A percentile compares a stretch with the other conserved stretches of the same genome.
phyloP scores from a whole-genome alignment of 1,140 invertebrate species.

The Drosophila mayri region DNA sequence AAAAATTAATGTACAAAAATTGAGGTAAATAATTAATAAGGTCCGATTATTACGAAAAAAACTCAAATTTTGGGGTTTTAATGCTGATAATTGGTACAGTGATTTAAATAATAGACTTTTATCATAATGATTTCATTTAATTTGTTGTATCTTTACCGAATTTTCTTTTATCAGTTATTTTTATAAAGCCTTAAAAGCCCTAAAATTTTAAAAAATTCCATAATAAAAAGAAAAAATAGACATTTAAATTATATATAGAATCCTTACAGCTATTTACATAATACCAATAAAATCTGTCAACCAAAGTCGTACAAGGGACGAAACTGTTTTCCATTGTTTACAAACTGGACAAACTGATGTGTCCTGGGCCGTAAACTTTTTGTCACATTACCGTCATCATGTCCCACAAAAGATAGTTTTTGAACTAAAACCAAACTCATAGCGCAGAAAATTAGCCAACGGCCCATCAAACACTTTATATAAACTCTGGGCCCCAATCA shows the following conservation, averaged over 20 bases:
- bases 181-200: too few relatives aligned
- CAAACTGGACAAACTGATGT: not conserved
- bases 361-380: constrained; percentile 10
- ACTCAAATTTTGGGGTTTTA: too few relatives aligned
- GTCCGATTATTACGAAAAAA: too few relatives aligned
- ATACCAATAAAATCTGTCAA: not conserved
- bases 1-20: too few relatives aligned
- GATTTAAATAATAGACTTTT: too few relatives aligned
- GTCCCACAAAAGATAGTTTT: constrained; percentile 29
- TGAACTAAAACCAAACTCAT: constrained; percentile 8
- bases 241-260: not conserved
- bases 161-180: too few relatives aligned
- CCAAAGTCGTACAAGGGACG: not conserved
- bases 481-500: constrained; percentile 30
- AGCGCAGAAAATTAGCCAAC: constrained; percentile 26
- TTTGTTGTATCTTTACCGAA: too few relatives aligned
- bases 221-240: too few relatives aligned
- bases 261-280: not conserved
- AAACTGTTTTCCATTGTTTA: not conserved
- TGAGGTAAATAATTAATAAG: too few relatives aligned
- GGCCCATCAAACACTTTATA: constrained; percentile 41
- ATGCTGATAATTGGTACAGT: too few relatives aligned
- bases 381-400: constrained; percentile 34
- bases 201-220: too few relatives aligned
- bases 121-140: too few relatives aligned